Base-by-base conservation (phyloP, 2,797 vertebrate species). In the Novumbra hubbsi region DNA sequence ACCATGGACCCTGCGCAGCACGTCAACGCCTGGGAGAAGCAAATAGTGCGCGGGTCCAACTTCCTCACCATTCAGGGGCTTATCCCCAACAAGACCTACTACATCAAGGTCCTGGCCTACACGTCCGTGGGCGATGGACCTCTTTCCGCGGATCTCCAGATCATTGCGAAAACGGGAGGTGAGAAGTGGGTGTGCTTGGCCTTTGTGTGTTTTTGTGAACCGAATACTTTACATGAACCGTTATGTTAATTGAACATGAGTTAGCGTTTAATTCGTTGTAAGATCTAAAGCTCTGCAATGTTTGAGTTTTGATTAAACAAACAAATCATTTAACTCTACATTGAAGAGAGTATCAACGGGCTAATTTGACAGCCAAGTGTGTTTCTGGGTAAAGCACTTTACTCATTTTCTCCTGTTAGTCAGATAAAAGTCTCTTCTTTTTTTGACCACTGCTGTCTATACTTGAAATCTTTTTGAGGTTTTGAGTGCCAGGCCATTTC, bases 111-210 rank as follows among this genome's bases (percentile, higher is more conserved):
- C 38, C 88, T 99, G 90, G 98, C 97, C 79, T 99, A 95, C 87
- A 99, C 98, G 73, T 99, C 98, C 11, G 97, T 99, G 75, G 98
- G 98, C 0, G 98, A 99, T 69, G 98, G 98, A 55, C 98, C 98
- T 0, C 95, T 99, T 70, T 99, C 98, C 48, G 90, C 95, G 78
- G 98, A 99, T 81, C 96, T 99, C 80, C 98, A 99, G 88, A 98
- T 99, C 86, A 98, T 99, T 68, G 97, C 98, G 71, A 98, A 99
- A 87, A 98, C 97, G 27, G 98, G 98, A 95, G 98, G 98, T 99
- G 88, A 90, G 94, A 62, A 21, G 28, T 2, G 24, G n/a, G 32
- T 49, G 11, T 24, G 2, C 21, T 17, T 8, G 14, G 52, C 52
- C n/a, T 55, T 21, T 55, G 4, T 55, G 15, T 55, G 52, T 9